Evolutionary conservation across 2,113 vertebrate species (phyloP).

Genomic region (Catagonus wagneri): DNA sequence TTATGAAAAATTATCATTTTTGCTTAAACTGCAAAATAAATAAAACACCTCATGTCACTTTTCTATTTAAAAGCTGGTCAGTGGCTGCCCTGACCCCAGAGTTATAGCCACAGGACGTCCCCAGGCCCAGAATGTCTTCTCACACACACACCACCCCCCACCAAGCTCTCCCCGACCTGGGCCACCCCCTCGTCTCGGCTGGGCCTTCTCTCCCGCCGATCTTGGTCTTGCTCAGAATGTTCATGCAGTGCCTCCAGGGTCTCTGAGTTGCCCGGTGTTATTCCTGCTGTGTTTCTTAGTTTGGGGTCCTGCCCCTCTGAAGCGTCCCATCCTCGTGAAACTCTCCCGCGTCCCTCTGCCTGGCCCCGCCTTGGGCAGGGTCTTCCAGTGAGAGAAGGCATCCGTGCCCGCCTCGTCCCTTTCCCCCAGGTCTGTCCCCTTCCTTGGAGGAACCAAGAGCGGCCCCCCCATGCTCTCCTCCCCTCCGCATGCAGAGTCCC

Average conservation of each 20-base stretch:
- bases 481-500: no score
- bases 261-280: neutral
- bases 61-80: neutral
- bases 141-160: fast-evolving
- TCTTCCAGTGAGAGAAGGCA: neutral
- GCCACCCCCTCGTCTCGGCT: neutral
- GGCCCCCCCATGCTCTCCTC: neutral
- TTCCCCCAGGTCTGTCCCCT: neutral
- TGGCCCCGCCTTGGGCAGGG: fast-evolving
- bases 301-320: neutral
- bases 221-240: neutral
- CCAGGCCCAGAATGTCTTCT: no score
- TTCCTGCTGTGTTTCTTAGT: neutral
- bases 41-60: neutral
- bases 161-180: neutral
- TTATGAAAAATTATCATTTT: conserved; percentile 45
- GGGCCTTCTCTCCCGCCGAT: neutral
- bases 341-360: neutral
- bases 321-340: neutral
- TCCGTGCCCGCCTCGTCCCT: fast-evolving
- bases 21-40: conserved; percentile 30
- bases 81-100: neutral
- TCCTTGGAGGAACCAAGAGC: neutral
- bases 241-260: fast-evolving
- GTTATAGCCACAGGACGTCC: neutral